Base-by-base conservation (phyloP, 92 coral and sea anemone genomes). In the Palythoa grandiflora region DNA sequence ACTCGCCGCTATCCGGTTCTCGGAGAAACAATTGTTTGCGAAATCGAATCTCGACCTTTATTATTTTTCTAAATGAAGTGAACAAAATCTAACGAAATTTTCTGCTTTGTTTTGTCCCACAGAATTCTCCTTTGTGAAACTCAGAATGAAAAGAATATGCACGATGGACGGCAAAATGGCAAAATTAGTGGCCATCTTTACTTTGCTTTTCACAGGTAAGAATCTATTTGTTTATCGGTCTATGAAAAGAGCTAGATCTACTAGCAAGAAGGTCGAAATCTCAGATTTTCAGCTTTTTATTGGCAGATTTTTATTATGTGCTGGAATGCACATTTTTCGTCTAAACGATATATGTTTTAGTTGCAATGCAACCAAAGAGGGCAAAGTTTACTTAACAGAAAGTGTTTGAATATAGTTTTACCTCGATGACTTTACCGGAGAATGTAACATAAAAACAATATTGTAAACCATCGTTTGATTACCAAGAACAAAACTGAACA, bases 171-270 rank as follows among this genome's bases (percentile, higher is more conserved):
- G 59, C 14, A 8, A 71, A 66, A 6, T 66, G 6, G 75, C 28
- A 12, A 3, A n/a, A 2, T 10, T 66, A 15, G 35, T 81, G 16
- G 44, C 59, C 40, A 37, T 68, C 61, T 81, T 81, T 14, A 37
- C 61, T 47, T 71, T 81, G 75, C 38, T 81, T 81, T 81, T 20
- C 48, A 36, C 75, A 65, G 86, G 86, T 81, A 81, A 19, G 75
- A 48, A 5, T 28, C 19, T 16, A 21, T 15, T 16, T 19, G 13
- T 53, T 14, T 78, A 11, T 50, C 28, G 28, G n/a, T 21, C 37
- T 11, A 1, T 1, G 28, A 50, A 12, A 19, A 19, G 36, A 75
- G 13, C 39, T 73, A 6, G 6, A 76, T 17, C 48, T 48, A 13
- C 37, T 21, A 5, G 39, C 55, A n/a, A 16, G 5, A 40, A 9